These are phyloP conservation scores for Semibalanus balanoides DNA, from an alignment of 1,140 invertebrate genomes.

Conservation along the genomic window DNA sequence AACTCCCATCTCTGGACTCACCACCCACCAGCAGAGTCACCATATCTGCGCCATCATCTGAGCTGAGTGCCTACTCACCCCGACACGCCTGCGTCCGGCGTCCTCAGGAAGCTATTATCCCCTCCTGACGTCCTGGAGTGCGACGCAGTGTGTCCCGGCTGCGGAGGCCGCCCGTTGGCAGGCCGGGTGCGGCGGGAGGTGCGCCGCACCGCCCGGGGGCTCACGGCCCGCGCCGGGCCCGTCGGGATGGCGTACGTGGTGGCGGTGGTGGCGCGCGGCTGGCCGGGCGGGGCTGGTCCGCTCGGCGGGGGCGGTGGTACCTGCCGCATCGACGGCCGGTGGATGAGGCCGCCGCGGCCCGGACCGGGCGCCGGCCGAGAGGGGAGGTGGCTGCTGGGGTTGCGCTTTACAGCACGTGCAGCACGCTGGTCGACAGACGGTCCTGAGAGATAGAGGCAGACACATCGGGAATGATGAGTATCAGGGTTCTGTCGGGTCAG, in stretches of 20 bases:
- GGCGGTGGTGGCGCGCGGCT: slow-evolving; percentile 26
- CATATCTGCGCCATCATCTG: too few species aligned
- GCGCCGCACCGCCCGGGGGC: slow-evolving; percentile 16
- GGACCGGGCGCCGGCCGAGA: slow-evolving; percentile 6
- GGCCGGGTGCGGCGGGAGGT: slow-evolving; percentile 15
- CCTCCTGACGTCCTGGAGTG: neutral
- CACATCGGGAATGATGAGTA: too few species aligned
- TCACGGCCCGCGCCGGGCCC: neutral
- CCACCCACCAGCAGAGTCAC: too few species aligned
- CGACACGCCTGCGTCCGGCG: neutral
- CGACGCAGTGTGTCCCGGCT: neutral
- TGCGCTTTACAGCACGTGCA: neutral
- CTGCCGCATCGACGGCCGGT: slow-evolving; percentile 9
- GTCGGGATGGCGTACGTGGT: slow-evolving; percentile 5
- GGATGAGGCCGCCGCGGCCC: neutral
- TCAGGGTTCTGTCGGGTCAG: too few species aligned
- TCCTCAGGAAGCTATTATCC: neutral
- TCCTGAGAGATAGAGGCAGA: neutral
- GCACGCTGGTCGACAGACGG: neutral
- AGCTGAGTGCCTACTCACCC: neutral
- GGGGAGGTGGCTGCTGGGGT: neutral
- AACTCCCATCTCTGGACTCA: too few species aligned
- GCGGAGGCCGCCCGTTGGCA: slow-evolving; percentile 8
- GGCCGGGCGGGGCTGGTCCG: slow-evolving; percentile 37
- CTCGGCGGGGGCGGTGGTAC: slow-evolving; percentile 35